Evolutionary conservation across 1,140 invertebrate species (phyloP).

Genomic region (Leptinotarsa texana): DNA sequence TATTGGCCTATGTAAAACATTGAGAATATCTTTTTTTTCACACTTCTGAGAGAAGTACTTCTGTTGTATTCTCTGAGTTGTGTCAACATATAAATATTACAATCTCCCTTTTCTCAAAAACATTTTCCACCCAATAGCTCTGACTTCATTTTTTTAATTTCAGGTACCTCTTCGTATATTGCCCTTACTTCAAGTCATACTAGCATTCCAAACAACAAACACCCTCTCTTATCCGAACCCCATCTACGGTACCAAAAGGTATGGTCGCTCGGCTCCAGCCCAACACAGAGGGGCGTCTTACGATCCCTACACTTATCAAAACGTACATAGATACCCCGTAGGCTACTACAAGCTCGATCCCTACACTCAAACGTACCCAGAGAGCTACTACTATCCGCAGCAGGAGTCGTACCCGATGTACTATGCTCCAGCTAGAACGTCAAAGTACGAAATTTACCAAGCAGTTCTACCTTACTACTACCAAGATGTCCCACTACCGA

Average conservation of each 20-base stretch:
- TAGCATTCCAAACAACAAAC: conserved; percentile 51
- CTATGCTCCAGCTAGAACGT: conserved; percentile 49
- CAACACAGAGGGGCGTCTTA: conserved; percentile 28
- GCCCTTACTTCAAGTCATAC: conserved; percentile 41
- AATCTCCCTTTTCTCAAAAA: too few species aligned
- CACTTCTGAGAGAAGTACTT: too few species aligned
- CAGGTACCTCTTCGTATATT: conserved; percentile 49
- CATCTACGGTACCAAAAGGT: conserved; percentile 58
- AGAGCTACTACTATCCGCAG: conserved; percentile 59
- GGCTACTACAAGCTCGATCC: conserved; percentile 57
- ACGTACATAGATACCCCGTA: conserved; percentile 51
- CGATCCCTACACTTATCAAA: conserved; percentile 52
- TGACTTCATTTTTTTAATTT: conserved; percentile 34
- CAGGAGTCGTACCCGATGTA: conserved; percentile 55
- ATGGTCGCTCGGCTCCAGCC: conserved; percentile 48
- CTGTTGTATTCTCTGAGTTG: too few species aligned
- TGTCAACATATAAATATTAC: too few species aligned
- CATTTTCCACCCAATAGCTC: too few species aligned
- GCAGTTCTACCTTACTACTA: conserved; percentile 56
- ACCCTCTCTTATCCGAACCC: conserved; percentile 51
- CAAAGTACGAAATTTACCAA: conserved; percentile 57
- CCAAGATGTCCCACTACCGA: conserved; percentile 46
- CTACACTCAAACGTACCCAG: conserved; percentile 61
- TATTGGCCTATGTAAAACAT: too few species aligned
- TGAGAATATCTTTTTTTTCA: too few species aligned